Evolutionary conservation across 2,888 invertebrate genomes (phyloP), one percentile per base, ranked within the genome.

Genomic region (Cetonia aurata): DNA sequence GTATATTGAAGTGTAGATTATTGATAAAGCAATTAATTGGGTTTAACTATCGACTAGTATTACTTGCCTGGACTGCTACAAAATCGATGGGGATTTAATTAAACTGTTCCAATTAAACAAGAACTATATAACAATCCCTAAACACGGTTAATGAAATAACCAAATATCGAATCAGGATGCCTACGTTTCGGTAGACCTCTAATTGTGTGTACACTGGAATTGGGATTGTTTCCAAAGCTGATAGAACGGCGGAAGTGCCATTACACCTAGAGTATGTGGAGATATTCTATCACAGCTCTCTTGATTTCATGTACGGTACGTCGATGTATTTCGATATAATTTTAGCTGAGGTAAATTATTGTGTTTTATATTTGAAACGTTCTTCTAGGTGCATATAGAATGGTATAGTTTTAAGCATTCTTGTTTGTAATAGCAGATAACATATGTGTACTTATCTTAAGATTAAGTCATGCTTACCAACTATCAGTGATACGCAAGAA

Each of bases 141-240:
- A 76, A 75, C 74, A 73, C 72, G 70, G 67, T 71, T 76, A 76
- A 76, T 76, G 74, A 75, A 76, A 75, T 75, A 76, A 76, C 75
- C 74, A 76, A 73, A 76, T 73, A 74, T 75, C 76, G 75, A 76
- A 76, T 76, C 74, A 71, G 74, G 74, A 73, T 72, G 74, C 74
- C 25, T 25, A 4, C 25, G 25, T 25, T 25, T 4, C 74, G 72
- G 71, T 69, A 72, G 67, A 72, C 70, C 73, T 75, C 74, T 75
- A 76, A 76, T 75, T 76, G 73, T 71, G 71, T 74, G 67, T 73
- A 73, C 72, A 73, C 73, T 52, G 68, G 73, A 71, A 73, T 71
- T 65, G 53, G 12, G 53, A 31, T 31, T 33, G 53, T 15, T 17
- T 17, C 56, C 41, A 25, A 25, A 25, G 25, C 4, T 25, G 25